A percentile compares a stretch with the other conserved stretches of the same genome.
Evolutionary conservation across 2,113 vertebrate genomes (phyloP).

Genomic region (Oreochromis spilurus): DNA sequence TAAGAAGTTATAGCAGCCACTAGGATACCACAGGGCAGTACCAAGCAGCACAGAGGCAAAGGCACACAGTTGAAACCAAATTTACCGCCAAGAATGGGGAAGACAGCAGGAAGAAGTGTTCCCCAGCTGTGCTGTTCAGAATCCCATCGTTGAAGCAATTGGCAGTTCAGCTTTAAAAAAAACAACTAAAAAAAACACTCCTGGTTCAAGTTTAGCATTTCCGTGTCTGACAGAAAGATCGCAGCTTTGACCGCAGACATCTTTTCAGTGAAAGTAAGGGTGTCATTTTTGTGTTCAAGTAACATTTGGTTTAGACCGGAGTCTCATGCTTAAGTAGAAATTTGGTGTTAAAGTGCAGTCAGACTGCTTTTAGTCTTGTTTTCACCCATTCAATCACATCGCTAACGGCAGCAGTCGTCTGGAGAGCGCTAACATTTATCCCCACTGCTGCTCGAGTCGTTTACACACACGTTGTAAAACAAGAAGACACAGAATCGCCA

Average conservation of each 20-base stretch:
- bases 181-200: not conserved
- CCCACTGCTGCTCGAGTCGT: not conserved
- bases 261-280: not conserved
- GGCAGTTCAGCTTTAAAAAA: not conserved
- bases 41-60: not conserved
- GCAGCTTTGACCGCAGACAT: not conserved
- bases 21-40: not conserved
- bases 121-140: not conserved
- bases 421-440: not conserved
- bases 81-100: not conserved
- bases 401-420: not conserved
- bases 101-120: not conserved
- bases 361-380: not conserved
- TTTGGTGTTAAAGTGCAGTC: not conserved
- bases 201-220: not conserved
- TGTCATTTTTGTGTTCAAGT: not conserved
- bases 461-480: not conserved
- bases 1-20: not conserved
- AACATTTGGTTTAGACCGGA: not conserved
- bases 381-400: not conserved
- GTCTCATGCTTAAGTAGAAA: not conserved
- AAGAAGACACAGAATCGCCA: not conserved
- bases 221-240: not conserved
- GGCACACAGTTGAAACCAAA: not conserved
- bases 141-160: not conserved